A percentile compares a stretch with the other conserved stretches of the same genome.
These are phyloP conservation scores for Drosophila prosaltans DNA, from an alignment of 1,140 invertebrate genomes.

Conservation along the genomic window DNA sequence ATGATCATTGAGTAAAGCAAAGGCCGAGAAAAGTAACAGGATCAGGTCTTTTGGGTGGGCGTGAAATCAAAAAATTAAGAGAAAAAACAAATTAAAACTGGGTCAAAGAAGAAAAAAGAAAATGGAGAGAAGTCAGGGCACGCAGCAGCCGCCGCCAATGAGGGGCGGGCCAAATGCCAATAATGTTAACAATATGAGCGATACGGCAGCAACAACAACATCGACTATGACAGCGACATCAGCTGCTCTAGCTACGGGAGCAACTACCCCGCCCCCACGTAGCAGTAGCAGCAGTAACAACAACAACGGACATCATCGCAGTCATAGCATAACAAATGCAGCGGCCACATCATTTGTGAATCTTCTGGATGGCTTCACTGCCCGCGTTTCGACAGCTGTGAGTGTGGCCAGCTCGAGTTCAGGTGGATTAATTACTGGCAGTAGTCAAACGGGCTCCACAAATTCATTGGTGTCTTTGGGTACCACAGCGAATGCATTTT, in stretches of 20 bases:
- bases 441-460: constrained; percentile 70
- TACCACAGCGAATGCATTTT: constrained; percentile 79
- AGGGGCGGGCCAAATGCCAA: constrained; percentile 67
- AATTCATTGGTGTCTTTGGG: constrained; percentile 71
- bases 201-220: constrained; percentile 25
- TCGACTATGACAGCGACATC: constrained; percentile 17
- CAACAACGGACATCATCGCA: constrained; percentile 64
- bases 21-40: constrained; percentile 1
- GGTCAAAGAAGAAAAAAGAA: constrained; percentile 35
- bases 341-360: constrained; percentile 74
- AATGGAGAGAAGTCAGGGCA: constrained; percentile 54
- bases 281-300: constrained; percentile 34
- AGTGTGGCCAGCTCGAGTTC: constrained; percentile 53
- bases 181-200: constrained; percentile 36
- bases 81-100: constrained; percentile 53
- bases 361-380: constrained; percentile 73
- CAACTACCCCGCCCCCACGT: constrained; percentile 24
- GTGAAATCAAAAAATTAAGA: constrained; percentile 25
- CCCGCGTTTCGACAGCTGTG: constrained; percentile 69
- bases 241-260: constrained; percentile 23
- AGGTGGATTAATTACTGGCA: constrained; percentile 61
- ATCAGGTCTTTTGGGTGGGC: constrained; percentile 18
- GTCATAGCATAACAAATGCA: constrained; percentile 70
- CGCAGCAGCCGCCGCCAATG: constrained; percentile 49
- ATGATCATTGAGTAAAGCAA: constrained; percentile 2